These are phyloP conservation scores for Kryptolebias marmoratus DNA, from an alignment of 2,113 vertebrate genomes.

Conservation along the genomic window DNA sequence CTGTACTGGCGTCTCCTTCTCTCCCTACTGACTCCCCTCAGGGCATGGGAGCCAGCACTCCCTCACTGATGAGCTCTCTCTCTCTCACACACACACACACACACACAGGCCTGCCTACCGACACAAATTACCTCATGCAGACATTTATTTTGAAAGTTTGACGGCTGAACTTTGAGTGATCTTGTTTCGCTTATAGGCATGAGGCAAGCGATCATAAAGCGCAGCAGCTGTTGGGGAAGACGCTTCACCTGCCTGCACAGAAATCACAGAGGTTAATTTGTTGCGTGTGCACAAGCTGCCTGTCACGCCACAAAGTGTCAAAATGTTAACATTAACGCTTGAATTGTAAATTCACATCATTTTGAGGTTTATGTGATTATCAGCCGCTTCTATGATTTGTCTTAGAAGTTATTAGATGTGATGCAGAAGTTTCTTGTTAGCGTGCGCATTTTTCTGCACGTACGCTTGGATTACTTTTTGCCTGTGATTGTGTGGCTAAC, in stretches of 20 bases:
- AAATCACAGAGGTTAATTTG: conserved; percentile 58
- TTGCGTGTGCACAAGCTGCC: conserved; percentile 47
- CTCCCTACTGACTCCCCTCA: conserved; percentile 73
- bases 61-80: conserved; percentile 62
- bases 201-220: conserved; percentile 65
- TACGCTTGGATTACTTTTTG: conserved; percentile 48
- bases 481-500: conserved; percentile 59
- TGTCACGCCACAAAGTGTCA: conserved; percentile 21
- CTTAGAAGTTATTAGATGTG: background rate
- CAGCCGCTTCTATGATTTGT: conserved; percentile 20
- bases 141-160: conserved; percentile 79
- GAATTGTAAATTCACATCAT: background rate
- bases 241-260: conserved; percentile 65
- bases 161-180: conserved; percentile 80
- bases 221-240: conserved; percentile 68
- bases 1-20: conserved; percentile 76
- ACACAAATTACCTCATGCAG: conserved; percentile 78
- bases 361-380: conserved; percentile 25
- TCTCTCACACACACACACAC: conserved; percentile 12
- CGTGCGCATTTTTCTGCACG: conserved; percentile 35
- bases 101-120: conserved; percentile 55
- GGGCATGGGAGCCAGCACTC: conserved; percentile 75
- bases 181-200: conserved; percentile 72
- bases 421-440: background rate
- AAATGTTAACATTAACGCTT: background rate